Conservation (phyloP, 2,113 vertebrate species). For the Gorsachius goisagi region DNA sequence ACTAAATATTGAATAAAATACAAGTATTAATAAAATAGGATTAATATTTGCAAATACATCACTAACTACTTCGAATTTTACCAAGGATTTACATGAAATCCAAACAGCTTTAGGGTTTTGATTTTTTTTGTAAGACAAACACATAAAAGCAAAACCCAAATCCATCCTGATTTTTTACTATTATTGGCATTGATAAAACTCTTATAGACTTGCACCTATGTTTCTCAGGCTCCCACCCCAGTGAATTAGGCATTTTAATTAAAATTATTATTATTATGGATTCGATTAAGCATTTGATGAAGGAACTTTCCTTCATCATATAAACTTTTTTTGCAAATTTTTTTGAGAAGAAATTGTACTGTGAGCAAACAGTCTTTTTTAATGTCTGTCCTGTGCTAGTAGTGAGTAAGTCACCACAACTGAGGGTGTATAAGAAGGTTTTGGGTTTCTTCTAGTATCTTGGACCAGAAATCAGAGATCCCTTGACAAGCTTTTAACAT, state of each 20-base stretch:
- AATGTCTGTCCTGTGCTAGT: not conserved
- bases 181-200: not conserved
- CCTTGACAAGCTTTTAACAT: not conserved
- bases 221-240: not conserved
- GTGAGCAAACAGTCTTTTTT: not conserved
- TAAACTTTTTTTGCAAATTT: not conserved
- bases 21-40: not conserved
- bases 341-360: not conserved
- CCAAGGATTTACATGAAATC: not conserved
- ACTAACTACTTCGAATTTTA: not conserved
- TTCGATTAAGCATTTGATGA: not conserved
- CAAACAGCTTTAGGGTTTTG: not conserved
- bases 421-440: not conserved
- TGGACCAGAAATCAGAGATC: not conserved
- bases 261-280: not conserved
- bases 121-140: not conserved
- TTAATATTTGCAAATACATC: not conserved
- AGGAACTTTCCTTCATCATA: not conserved
- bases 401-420: not conserved
- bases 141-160: not conserved
- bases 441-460: not conserved
- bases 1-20: not conserved
- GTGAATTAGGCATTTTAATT: not conserved
- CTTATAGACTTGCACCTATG: not conserved
- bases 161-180: not conserved